Conservation (phyloP, 2,113 vertebrate genomes). For the Colius striatus region DNA sequence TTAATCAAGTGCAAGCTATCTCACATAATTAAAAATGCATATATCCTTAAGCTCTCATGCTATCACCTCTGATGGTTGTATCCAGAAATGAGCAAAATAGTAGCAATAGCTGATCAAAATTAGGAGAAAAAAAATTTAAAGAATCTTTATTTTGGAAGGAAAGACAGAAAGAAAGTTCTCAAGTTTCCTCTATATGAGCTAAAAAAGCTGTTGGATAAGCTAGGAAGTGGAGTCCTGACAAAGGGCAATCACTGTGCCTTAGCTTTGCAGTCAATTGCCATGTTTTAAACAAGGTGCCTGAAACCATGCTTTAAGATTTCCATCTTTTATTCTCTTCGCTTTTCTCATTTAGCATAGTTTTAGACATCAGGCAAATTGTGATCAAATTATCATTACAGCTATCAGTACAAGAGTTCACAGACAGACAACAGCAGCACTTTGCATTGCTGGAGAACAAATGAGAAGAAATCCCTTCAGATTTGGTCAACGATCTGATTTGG, state of each 20-base stretch:
- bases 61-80: neutral
- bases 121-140: neutral
- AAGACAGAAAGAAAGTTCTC: neutral
- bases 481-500: neutral
- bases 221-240: neutral
- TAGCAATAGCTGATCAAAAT: neutral
- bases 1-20: neutral
- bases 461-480: neutral
- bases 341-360: neutral
- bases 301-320: neutral
- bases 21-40: neutral
- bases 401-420: neutral
- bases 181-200: neutral
- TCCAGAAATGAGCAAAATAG: neutral
- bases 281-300: accelerated
- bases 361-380: neutral
- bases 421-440: neutral
- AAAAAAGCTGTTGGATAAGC: neutral
- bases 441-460: neutral
- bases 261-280: neutral
- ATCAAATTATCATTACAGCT: neutral
- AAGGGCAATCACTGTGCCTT: neutral
- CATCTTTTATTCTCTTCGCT: neutral
- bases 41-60: neutral
- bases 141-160: neutral